phyloP scores from a whole-genome alignment of 2,113 vertebrate species.

The Cebidichthys violaceus region DNA sequence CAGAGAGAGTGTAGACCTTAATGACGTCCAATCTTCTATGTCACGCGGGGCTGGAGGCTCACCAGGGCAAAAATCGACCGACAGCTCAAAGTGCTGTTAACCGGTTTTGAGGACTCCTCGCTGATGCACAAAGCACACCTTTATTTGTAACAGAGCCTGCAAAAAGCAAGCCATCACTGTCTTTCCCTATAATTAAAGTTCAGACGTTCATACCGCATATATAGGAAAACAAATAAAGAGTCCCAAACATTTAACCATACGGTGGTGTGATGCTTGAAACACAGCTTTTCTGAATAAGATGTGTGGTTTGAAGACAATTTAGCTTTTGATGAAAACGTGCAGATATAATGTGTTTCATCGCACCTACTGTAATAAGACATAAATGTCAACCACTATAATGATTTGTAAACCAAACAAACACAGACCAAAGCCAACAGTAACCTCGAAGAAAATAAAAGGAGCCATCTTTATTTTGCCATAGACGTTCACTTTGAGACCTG shows the following conservation, averaged over 20 bases:
- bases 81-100: conserved; percentile 79
- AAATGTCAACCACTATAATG: conserved; percentile 44
- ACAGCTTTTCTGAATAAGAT: conserved; percentile 17
- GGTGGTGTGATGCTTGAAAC: neutral
- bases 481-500: conserved; percentile 56
- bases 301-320: conserved; percentile 15
- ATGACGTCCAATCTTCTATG: conserved; percentile 83
- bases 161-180: conserved; percentile 44
- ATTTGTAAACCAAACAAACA: conserved; percentile 49
- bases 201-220: conserved; percentile 5
- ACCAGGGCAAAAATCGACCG: conserved; percentile 78
- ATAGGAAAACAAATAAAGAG: conserved; percentile 18
- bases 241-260: conserved; percentile 3
- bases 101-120: conserved; percentile 68
- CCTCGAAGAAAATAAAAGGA: conserved; percentile 53
- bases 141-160: conserved; percentile 58
- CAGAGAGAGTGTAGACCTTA: conserved; percentile 72
- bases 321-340: neutral
- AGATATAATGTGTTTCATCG: conserved; percentile 16
- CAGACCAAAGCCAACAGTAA: conserved; percentile 42
- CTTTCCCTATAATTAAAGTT: conserved; percentile 49
- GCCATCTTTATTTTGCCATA: conserved; percentile 55
- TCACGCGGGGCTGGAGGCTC: conserved; percentile 78
- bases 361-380: conserved; percentile 28
- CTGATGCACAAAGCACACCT: conserved; percentile 72